Conservation (phyloP, 2,113 vertebrate genomes). For the Oryzias javanicus region DNA sequence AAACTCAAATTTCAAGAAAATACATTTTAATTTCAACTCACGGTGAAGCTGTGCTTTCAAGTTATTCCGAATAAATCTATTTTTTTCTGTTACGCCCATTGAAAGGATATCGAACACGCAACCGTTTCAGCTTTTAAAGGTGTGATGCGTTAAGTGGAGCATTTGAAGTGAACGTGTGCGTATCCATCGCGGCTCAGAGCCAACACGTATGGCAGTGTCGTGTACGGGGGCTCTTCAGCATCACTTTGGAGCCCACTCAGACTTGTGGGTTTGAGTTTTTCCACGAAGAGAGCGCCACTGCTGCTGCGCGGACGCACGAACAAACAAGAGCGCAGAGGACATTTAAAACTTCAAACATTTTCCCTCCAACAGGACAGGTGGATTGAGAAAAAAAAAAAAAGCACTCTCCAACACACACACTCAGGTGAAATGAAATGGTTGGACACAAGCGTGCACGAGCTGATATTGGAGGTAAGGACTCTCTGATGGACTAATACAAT, state of each 20-base stretch:
- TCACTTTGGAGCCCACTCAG: constrained; percentile 78
- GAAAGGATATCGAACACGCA: constrained; percentile 54
- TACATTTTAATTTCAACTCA: background rate
- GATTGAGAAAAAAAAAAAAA: constrained; percentile 63
- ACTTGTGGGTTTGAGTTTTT: constrained; percentile 67
- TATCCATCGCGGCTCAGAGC: constrained; percentile 59
- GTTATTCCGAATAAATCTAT: constrained; percentile 29
- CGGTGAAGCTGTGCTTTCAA: constrained; percentile 10
- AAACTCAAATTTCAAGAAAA: background rate
- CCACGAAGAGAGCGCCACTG: constrained; percentile 56
- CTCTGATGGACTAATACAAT: constrained; percentile 69
- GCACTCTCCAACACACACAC: constrained; percentile 51
- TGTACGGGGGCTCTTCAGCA: constrained; percentile 72
- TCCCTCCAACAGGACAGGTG: constrained; percentile 63
- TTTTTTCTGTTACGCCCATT: constrained; percentile 31
- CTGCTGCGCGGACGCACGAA: constrained; percentile 55
- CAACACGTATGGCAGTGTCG: constrained; percentile 61
- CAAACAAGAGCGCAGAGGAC: constrained; percentile 59
- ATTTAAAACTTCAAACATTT: constrained; percentile 74
- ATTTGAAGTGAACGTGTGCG: constrained; percentile 42
- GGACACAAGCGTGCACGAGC: constrained; percentile 50
- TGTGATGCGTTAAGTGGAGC: constrained; percentile 48
- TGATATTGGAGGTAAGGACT: constrained; percentile 60
- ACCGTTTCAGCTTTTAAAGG: constrained; percentile 61
- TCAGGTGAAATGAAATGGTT: constrained; percentile 47